Evolutionary conservation across 30 jellyfish, hydroid and myxozoan genomes (phyloP), one percentile per base, ranked within the genome.

Genomic region (Nemopilema nomurai): DNA sequence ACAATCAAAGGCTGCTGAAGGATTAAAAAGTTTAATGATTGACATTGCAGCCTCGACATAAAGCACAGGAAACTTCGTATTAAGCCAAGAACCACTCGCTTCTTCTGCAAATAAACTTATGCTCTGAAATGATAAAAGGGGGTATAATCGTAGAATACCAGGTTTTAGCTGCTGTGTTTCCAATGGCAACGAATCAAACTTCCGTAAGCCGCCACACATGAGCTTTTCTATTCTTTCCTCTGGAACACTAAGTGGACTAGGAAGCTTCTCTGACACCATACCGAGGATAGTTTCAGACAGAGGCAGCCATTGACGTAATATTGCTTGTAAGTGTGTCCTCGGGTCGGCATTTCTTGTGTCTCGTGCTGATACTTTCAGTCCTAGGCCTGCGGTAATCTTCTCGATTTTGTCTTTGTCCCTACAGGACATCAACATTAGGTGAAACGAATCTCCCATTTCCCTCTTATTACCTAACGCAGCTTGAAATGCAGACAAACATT

Each of bases 251-350:
- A 90, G 89, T n/a, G 99, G 99, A 62, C 96, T 84, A 16, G 99
- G 99, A 73, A 90, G 87, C 28, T 71, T 53, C 16, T 28, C 23
- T 21, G 97, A 81, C 29, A 95, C 99, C 97, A 90, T 87, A 27
- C 82, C 87, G 33, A 95, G 85, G 73, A 95, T 73, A 17, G 99
- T 83, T 17, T 78, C 87, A 18, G 99, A 95, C 20, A 95, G 92
- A 65, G 99, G 99, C 82, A 95, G 87, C 99, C 99, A 95, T 84
- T 95, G 99, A 52, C 97, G 92, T 21, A 86, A 69, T 31, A 95
- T 89, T 57, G 99, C 98, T 63, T 86, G 96, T 8, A 95, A 91
- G 82, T 89, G 72, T 17, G 79, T n/a, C 69, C 77, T 78, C 0
- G 97, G 84, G 62, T 95, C 96, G 3, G 86, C 76, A 53, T 17